Conservation (phyloP, 2,113 vertebrate genomes). For the Arvicanthis niloticus region DNA sequence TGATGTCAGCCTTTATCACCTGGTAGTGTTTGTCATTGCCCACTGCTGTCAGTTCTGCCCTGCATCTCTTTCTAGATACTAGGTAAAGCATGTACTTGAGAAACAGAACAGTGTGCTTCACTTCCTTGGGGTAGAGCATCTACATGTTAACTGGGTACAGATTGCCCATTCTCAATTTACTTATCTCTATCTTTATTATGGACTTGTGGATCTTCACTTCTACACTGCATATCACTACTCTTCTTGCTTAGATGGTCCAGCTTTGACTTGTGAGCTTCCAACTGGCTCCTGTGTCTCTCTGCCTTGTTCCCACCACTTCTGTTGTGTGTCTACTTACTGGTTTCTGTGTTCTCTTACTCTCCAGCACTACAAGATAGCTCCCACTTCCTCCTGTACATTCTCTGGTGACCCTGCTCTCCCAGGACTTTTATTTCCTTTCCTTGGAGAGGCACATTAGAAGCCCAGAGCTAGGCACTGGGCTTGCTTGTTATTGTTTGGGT, state of each 20-base stretch:
- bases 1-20: no score
- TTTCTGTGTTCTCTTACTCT: background rate
- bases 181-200: background rate
- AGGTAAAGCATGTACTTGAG: background rate
- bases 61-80: background rate
- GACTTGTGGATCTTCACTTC: background rate
- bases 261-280: background rate
- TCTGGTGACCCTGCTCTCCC: background rate
- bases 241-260: background rate
- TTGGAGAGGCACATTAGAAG: background rate
- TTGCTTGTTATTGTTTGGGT: background rate
- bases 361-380: background rate
- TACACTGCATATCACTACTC: background rate
- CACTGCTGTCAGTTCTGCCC: background rate
- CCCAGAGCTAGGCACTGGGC: background rate
- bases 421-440: background rate
- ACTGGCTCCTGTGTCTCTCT: background rate
- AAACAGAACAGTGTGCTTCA: no score
- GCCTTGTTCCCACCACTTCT: fast-evolving
- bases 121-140: no score
- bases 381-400: background rate
- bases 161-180: background rate
- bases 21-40: background rate
- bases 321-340: background rate
- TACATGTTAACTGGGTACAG: background rate